phyloP scores from a whole-genome alignment of 92 coral and sea anemone species.

The Metridium senile region DNA sequence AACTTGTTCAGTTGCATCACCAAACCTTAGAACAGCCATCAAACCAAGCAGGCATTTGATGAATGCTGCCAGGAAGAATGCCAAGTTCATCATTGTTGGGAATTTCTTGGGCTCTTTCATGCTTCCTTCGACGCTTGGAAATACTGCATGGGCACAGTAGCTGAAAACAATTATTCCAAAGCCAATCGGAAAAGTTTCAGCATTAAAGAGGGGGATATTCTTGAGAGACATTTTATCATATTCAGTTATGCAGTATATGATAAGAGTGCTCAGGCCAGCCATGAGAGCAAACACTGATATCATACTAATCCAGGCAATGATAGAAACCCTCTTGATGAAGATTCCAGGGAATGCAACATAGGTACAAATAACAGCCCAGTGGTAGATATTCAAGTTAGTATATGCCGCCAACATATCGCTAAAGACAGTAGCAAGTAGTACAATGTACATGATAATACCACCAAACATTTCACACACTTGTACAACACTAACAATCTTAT shows the following conservation, averaged over 20 bases:
- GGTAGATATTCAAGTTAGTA: constrained; percentile 70
- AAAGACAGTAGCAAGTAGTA: constrained; percentile 83
- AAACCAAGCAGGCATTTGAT: constrained; percentile 75
- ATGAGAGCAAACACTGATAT: constrained; percentile 78
- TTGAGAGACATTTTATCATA: constrained; percentile 56
- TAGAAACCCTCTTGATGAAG: constrained; percentile 81
- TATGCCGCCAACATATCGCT: constrained; percentile 55
- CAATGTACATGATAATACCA: constrained; percentile 86
- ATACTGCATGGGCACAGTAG: constrained; percentile 91
- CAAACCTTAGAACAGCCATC: constrained; percentile 79
- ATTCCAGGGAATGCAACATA: constrained; percentile 76
- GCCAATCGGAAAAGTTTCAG: constrained; percentile 73
- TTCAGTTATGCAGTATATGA: constrained; percentile 75
- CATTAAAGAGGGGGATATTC: constrained; percentile 70
- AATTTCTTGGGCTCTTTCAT: constrained; percentile 84
- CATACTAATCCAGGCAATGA: constrained; percentile 94
- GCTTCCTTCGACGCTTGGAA: constrained; percentile 91
- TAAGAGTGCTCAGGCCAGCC: constrained; percentile 67
- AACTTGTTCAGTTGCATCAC: constrained; percentile 69
- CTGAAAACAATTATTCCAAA: constrained; percentile 91
- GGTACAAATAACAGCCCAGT: constrained; percentile 86
- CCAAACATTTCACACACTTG: constrained; percentile 94
- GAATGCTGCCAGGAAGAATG: constrained; percentile 75
- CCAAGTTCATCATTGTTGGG: constrained; percentile 78
- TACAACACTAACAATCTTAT: constrained; percentile 79